Percentiles rank a stretch among this genome's conserved stretches.
These are phyloP conservation scores for Schizopygopsis malacanthus DNA, from an alignment of 2,797 vertebrate species.

Conservation along the genomic window DNA sequence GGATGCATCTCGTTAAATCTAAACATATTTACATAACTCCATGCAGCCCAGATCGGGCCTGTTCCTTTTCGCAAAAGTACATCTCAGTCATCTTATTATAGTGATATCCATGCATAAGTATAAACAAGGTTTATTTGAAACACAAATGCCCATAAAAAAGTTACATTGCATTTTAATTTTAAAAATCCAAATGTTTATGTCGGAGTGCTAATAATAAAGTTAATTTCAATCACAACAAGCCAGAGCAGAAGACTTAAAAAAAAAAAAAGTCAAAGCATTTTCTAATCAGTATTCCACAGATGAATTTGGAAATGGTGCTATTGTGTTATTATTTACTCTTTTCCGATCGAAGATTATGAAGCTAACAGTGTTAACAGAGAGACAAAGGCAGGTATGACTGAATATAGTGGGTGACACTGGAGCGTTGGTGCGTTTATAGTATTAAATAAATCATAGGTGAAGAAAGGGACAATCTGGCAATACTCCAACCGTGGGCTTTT, in stretches of 20 bases:
- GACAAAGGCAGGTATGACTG: not conserved
- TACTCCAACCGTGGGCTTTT: slow-evolving; percentile 1
- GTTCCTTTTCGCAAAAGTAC: slow-evolving; percentile 4
- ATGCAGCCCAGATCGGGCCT: slow-evolving; percentile 38
- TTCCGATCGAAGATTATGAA: slow-evolving; percentile 4
- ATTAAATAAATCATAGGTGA: slow-evolving; percentile 4
- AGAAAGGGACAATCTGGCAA: slow-evolving; percentile 4
- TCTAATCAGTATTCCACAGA: slow-evolving; percentile 27
- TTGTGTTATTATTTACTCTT: slow-evolving; percentile 42
- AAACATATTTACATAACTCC: slow-evolving; percentile 53
- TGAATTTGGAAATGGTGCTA: slow-evolving; percentile 33
- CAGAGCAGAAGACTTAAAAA: slow-evolving; percentile 11
- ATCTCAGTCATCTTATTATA: not conserved
- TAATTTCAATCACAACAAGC: slow-evolving; percentile 7
- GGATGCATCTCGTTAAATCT: slow-evolving; percentile 43
- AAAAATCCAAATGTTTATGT: not conserved
- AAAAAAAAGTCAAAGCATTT: not conserved
- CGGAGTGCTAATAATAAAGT: not conserved
- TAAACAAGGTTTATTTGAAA: not conserved
- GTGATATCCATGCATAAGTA: not conserved
- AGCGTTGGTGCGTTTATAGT: not conserved
- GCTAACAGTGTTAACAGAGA: not conserved
- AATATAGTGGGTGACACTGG: not conserved
- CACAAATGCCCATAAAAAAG: slow-evolving; percentile 3
- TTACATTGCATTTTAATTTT: not conserved